A percentile compares a stretch with the other conserved stretches of the same genome.
Evolutionary conservation across 2,113 vertebrate species (phyloP).

Genomic region (Thryonomys swinderianus): DNA sequence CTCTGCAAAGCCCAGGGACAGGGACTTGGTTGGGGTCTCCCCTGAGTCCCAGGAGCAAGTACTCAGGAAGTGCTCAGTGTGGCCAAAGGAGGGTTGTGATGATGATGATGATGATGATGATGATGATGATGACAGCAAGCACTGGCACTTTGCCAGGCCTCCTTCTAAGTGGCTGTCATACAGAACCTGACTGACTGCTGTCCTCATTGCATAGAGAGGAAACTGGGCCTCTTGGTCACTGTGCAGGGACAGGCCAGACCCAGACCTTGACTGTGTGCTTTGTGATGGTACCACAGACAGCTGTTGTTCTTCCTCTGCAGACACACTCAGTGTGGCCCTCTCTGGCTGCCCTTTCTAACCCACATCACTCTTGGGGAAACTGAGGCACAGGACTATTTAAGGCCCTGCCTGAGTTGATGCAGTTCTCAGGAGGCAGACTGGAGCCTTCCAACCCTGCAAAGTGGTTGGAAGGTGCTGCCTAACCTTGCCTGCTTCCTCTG

Average conservation of each 20-base stretch:
- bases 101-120: not conserved
- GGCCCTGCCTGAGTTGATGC: not conserved
- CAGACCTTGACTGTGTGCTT: not conserved
- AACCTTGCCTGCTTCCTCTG: not conserved
- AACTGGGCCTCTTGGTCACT: not conserved
- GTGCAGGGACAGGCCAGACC: accelerated
- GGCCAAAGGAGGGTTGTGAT: not conserved
- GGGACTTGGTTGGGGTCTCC: not conserved
- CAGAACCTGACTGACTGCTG: too few relatives aligned
- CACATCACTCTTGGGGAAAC: not conserved
- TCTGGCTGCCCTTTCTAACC: too few relatives aligned
- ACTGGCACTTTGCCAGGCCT: not conserved
- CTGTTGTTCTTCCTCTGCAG: not conserved
- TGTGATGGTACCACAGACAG: not conserved
- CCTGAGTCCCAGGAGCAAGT: not conserved
- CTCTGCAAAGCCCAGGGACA: not conserved
- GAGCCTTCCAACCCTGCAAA: accelerated
- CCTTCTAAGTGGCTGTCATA: accelerated
- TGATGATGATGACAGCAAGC: not conserved
- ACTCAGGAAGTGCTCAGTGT: not conserved
- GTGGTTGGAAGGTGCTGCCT: not conserved
- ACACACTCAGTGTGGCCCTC: accelerated
- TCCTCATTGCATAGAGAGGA: not conserved
- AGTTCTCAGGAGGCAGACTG: not conserved
- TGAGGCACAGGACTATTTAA: not conserved